Evolutionary conservation across 1,140 invertebrate genomes (phyloP).

Genomic region (Drosophila parvula): DNA sequence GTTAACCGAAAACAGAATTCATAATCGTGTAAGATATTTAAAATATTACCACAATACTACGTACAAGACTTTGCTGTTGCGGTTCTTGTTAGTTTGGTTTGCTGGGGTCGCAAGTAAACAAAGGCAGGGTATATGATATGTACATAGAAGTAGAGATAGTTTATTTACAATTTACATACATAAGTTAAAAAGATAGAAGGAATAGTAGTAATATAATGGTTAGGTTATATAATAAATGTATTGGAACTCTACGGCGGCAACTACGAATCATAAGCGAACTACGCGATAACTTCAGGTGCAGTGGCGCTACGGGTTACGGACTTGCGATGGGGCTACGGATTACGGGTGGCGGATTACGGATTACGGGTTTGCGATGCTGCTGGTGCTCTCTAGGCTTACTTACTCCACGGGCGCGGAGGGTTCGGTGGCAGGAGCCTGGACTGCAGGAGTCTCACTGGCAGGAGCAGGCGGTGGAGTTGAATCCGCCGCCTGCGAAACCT

Average conservation of each 20-base stretch:
- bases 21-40: slow-evolving; percentile 15
- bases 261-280: slow-evolving; percentile 52
- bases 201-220: slow-evolving; percentile 43
- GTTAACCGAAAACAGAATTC: slow-evolving; percentile 15
- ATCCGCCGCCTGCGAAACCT: slow-evolving; percentile 18
- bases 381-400: slow-evolving; percentile 56
- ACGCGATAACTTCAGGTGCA: slow-evolving; percentile 54
- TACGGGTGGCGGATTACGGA: slow-evolving; percentile 25
- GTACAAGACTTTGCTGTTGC: slow-evolving; percentile 70
- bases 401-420: slow-evolving; percentile 53
- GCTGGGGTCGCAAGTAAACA: slow-evolving; percentile 60
- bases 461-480: slow-evolving; percentile 13
- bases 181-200: slow-evolving; percentile 30
- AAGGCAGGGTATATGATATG: slow-evolving; percentile 71
- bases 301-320: slow-evolving; percentile 33
- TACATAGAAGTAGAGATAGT: slow-evolving; percentile 69
- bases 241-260: slow-evolving; percentile 30
- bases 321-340: slow-evolving; percentile 18
- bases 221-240: slow-evolving; percentile 52
- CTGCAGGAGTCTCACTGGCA: not conserved
- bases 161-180: slow-evolving; percentile 79
- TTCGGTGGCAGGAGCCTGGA: slow-evolving; percentile 7
- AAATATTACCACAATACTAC: slow-evolving; percentile 73
- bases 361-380: slow-evolving; percentile 33
- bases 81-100: slow-evolving; percentile 63